Percentiles rank a stretch among this genome's conserved stretches.
Evolutionary conservation across 2,113 vertebrate species (phyloP).

Genomic region (Lathamus discolor): DNA sequence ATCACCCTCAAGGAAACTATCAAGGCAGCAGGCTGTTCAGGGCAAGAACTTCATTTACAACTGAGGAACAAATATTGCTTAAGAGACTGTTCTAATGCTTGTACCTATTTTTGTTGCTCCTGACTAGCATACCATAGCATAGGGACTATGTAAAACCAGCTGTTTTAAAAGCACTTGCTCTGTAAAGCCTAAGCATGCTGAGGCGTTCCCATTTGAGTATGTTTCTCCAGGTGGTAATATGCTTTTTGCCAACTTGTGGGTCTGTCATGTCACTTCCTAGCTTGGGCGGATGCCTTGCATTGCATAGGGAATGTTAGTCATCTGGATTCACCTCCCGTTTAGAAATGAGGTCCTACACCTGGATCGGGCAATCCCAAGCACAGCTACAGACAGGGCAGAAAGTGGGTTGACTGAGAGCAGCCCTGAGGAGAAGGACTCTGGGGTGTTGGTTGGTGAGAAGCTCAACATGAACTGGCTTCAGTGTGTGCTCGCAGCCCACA

Average conservation of each 20-base stretch:
- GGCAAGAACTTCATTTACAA: neutral
- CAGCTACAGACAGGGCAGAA: neutral
- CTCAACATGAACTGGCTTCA: neutral
- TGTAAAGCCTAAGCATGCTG: neutral
- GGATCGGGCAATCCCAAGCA: neutral
- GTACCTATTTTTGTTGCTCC: neutral
- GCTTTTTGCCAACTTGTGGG: neutral
- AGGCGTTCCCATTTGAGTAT: fast-evolving
- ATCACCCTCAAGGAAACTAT: neutral
- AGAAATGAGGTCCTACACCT: neutral
- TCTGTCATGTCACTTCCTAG: neutral
- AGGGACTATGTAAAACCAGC: neutral
- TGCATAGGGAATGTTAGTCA: neutral
- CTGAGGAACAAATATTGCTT: neutral
- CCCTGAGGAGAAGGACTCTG: neutral
- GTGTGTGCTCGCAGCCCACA: neutral
- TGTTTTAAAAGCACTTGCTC: neutral
- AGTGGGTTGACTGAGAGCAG: neutral
- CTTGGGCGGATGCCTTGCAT: neutral
- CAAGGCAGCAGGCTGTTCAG: neutral
- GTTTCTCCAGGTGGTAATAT: neutral
- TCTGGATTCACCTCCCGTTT: neutral
- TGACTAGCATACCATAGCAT: neutral
- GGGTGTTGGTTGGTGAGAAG: neutral
- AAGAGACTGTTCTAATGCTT: neutral